These are phyloP conservation scores for Pangasius krempfi DNA, from an alignment of 2,797 vertebrate genomes.

Conservation along the genomic window DNA sequence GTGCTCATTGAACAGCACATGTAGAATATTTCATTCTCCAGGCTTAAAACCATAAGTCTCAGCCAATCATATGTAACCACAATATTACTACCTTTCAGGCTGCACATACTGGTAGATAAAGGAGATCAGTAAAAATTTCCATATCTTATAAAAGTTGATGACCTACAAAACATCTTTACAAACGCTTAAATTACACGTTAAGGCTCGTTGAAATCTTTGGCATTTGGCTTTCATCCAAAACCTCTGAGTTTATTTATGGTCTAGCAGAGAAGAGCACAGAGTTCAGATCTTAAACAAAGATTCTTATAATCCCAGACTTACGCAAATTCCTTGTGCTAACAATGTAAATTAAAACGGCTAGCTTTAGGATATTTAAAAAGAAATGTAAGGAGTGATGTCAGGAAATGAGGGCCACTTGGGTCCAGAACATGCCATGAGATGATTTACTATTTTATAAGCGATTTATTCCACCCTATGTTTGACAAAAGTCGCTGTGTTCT, in stretches of 20 bases:
- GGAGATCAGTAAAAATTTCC: not conserved
- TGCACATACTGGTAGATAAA: not conserved
- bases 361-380: not conserved
- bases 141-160: not conserved
- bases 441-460: not conserved
- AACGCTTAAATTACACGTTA: not conserved
- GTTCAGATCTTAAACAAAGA: not conserved
- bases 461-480: not conserved
- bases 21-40: not conserved
- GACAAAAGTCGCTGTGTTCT: not conserved
- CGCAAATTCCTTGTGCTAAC: not conserved
- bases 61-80: not conserved
- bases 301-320: not conserved
- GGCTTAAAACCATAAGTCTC: not conserved
- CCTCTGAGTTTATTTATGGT: conserved; percentile 7
- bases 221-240: conserved; percentile 14
- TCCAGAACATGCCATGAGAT: not conserved
- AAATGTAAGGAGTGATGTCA: not conserved
- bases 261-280: not conserved
- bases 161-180: not conserved
- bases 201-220: not conserved
- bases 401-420: not conserved
- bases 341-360: not conserved
- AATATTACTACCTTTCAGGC: not conserved
- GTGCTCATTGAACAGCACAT: not conserved